Conservation (phyloP, 2,888 invertebrate genomes). For the Oligia strigilis region DNA sequence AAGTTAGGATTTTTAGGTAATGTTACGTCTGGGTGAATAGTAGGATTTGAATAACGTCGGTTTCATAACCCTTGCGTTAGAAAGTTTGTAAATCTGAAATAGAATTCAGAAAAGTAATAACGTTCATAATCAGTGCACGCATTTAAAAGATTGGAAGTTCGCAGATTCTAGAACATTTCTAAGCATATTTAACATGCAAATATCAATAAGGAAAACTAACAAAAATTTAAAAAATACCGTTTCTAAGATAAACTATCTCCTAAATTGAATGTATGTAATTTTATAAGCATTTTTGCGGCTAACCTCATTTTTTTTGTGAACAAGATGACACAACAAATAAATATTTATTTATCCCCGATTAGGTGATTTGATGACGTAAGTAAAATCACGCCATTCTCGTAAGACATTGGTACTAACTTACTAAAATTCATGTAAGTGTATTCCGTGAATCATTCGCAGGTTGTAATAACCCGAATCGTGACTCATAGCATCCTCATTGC, state of each 20-base stretch:
- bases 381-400: conserved; percentile 4
- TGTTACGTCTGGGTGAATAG: not conserved
- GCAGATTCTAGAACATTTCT: conserved; percentile 14
- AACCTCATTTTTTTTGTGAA: conserved; percentile 19
- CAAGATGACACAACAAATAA: conserved; percentile 24
- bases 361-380: conserved; percentile 28
- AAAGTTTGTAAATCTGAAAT: conserved; percentile 9
- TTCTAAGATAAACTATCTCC: conserved; percentile 20
- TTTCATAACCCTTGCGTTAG: conserved; percentile 30
- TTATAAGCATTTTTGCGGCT: conserved; percentile 24
- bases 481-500: conserved; percentile 45
- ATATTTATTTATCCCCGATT: conserved; percentile 18
- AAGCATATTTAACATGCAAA: conserved; percentile 2
- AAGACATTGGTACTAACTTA: conserved; percentile 22
- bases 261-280: conserved; percentile 27
- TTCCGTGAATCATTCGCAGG: conserved; percentile 49
- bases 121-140: conserved; percentile 22
- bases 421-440: conserved; percentile 28
- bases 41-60: conserved; percentile 32
- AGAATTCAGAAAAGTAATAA: conserved; percentile 27
- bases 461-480: conserved; percentile 58
- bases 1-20: not conserved
- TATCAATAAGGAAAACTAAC: conserved; percentile 48
- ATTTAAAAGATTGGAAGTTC: not conserved
- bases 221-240: conserved; percentile 9